phyloP scores from a whole-genome alignment of 2,113 vertebrate species.

The Vimba vimba region DNA sequence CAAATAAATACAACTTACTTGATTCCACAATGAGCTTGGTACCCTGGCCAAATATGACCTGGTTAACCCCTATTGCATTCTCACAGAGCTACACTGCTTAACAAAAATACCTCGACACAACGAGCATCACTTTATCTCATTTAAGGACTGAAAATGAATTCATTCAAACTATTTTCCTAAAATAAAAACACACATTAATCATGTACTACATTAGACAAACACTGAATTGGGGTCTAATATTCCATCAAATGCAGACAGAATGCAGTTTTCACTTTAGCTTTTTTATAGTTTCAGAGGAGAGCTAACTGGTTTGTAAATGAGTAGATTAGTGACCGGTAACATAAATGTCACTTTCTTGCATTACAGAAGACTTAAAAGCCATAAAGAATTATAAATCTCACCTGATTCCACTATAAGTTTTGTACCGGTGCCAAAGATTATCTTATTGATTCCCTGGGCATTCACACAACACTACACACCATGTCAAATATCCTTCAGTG shows the following conservation, averaged over 20 bases:
- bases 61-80: conserved; percentile 46
- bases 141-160: background rate
- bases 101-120: conserved; percentile 35
- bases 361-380: background rate
- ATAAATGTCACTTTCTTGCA: background rate
- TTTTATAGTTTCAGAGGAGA: background rate
- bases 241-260: background rate
- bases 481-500: conserved; percentile 18
- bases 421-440: conserved; percentile 47
- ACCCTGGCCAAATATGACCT: conserved; percentile 53
- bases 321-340: background rate
- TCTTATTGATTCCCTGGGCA: background rate
- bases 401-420: conserved; percentile 48
- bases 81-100: conserved; percentile 55
- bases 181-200: background rate
- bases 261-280: background rate
- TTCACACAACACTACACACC: conserved; percentile 28
- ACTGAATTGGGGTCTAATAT: background rate
- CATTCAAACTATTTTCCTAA: background rate
- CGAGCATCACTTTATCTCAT: background rate
- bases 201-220: background rate
- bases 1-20: conserved; percentile 43
- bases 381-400: conserved; percentile 35
- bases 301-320: background rate
- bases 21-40: conserved; percentile 36